phyloP scores from a whole-genome alignment of 2,797 vertebrate species.

The Adrianichthys oophorus region DNA sequence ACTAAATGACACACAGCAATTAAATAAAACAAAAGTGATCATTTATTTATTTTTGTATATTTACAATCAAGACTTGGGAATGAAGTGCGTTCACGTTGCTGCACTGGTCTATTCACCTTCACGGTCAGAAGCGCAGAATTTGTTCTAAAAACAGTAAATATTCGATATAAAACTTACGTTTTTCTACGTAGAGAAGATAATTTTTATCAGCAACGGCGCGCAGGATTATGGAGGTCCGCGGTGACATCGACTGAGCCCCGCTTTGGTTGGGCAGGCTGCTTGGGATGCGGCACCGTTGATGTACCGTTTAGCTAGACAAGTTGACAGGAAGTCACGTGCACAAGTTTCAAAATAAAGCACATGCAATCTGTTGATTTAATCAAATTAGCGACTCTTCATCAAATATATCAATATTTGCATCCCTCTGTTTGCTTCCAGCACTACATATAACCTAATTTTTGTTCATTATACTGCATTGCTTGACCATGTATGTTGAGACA shows the following conservation, averaged over 20 bases:
- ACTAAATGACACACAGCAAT: too few relatives aligned
- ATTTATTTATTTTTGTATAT: too few relatives aligned
- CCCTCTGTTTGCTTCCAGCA: neutral
- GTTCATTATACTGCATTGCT: too few relatives aligned
- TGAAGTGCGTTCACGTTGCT: too few relatives aligned
- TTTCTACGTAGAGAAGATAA: neutral
- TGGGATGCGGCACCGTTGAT: neutral
- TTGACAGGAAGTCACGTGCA: rapidly evolving
- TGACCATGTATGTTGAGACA: too few relatives aligned
- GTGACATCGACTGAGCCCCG: slow-evolving; percentile 10
- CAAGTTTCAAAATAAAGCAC: slow-evolving; percentile 36
- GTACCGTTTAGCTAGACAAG: slow-evolving; percentile 10
- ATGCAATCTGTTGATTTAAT: neutral
- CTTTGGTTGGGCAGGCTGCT: neutral
- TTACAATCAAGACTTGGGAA: too few relatives aligned
- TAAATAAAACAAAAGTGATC: too few relatives aligned
- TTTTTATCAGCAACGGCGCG: neutral
- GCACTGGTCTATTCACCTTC: neutral
- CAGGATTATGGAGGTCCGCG: slow-evolving; percentile 9
- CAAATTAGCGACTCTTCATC: neutral
- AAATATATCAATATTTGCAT: neutral
- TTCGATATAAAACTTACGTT: neutral
- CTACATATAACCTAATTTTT: neutral
- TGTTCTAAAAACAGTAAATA: neutral
- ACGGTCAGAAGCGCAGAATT: neutral